Base-by-base conservation (phyloP, 2,888 invertebrate species). In the Carcina quercana region DNA sequence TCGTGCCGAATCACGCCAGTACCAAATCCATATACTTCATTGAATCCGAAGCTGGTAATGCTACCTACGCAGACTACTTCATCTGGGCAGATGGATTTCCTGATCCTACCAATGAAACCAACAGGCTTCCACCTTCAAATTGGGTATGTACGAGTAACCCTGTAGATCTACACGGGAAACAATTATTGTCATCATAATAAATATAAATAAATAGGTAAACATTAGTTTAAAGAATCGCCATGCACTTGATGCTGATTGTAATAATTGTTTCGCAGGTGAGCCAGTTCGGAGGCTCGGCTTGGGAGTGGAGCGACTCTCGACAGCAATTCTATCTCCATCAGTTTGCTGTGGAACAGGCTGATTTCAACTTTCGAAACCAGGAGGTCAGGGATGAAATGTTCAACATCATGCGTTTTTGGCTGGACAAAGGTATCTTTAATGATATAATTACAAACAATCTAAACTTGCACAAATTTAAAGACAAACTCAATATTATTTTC, bases 11-110 rank as follows among this genome's bases (percentile, higher is more conserved):
- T 47, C 88, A 88, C 41, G 85, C 91, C 0, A 94, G 94, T 41
- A 88, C 90, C 28, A 76, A 91, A 43, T 92, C 95, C 28, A 86
- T 88, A 2, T 97, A 97, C 92, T 97, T 97, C 67, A 59, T 69
- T 13, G 83, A 88, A 32, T 95, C 95, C 0, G 82, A 88, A 2
- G 73, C 83, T 0, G 69, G 70, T 1, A 85, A 86, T 30, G 76
- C 86, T 0, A 86, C 86, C 0, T 95, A 87, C 53, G 88, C 87
- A 20, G 89, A 94, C 49, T 94, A 86, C 57, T 95, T 93, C 59
- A 67, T 93, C 0, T 95, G 95, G 95, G 86, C 84, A 20, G 86
- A 91, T 25, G 87, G 86, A 0, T 59, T 70, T 26, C 55, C 68
- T 0, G 83, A 75, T 32, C 67, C 74, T 13, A 57, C 69, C 0